These are phyloP conservation scores for Ivindomyrus marchei DNA, from an alignment of 2,113 vertebrate species.

Conservation along the genomic window DNA sequence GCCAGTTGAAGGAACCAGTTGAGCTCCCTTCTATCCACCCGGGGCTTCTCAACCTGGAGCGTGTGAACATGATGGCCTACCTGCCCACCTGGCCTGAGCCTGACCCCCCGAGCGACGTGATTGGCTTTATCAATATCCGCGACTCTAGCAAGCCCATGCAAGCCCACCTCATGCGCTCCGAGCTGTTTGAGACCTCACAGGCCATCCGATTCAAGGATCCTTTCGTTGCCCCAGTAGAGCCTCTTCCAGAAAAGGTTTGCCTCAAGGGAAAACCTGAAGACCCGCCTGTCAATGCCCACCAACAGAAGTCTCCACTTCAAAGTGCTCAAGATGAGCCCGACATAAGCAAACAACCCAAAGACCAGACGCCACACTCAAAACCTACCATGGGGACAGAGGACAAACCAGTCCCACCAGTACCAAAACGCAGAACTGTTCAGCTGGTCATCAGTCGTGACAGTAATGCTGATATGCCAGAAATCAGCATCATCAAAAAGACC, in stretches of 20 bases:
- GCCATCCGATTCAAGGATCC: slow-evolving; percentile 66
- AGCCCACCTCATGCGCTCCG: slow-evolving; percentile 64
- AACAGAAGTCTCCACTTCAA: not conserved
- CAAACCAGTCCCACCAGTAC: slow-evolving; percentile 54
- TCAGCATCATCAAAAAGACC: slow-evolving; percentile 47
- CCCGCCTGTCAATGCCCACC: not conserved
- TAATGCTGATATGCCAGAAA: slow-evolving; percentile 26
- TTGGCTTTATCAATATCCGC: slow-evolving; percentile 92
- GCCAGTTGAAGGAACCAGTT: slow-evolving; percentile 29
- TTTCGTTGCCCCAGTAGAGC: slow-evolving; percentile 27
- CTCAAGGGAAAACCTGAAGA: not conserved
- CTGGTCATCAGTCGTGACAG: slow-evolving; percentile 44
- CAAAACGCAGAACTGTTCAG: slow-evolving; percentile 79
- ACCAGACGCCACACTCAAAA: not conserved
- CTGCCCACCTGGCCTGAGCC: slow-evolving; percentile 91
- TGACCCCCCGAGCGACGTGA: slow-evolving; percentile 83
- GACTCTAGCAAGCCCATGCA: slow-evolving; percentile 57
- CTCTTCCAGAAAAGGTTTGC: slow-evolving; percentile 33
- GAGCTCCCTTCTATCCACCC: slow-evolving; percentile 66
- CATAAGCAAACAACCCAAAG: not conserved
- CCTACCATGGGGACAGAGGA: fast-evolving
- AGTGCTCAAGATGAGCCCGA: not conserved
- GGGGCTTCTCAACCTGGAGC: slow-evolving; percentile 75
- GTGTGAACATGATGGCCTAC: slow-evolving; percentile 85
- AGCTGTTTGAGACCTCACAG: slow-evolving; percentile 66